phyloP scores from a whole-genome alignment of 2,888 invertebrate genomes.

The Mycalesis mineus region DNA sequence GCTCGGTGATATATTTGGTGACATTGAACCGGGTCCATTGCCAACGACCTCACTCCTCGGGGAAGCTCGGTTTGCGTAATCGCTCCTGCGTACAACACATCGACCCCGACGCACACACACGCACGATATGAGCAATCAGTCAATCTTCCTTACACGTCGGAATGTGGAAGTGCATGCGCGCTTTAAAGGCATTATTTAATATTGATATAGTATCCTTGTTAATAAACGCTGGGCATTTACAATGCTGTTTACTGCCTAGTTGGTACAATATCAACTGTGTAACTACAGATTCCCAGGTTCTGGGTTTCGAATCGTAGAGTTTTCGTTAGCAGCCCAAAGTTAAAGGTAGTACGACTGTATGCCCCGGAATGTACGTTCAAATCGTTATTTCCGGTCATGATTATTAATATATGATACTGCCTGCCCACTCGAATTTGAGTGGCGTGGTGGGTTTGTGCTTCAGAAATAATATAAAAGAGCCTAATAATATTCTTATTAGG shows the following conservation, averaged over 20 bases:
- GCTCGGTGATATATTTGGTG: conserved; percentile 76
- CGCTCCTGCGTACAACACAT: conserved; percentile 63
- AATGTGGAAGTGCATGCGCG: conserved; percentile 26
- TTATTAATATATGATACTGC: too few relatives aligned
- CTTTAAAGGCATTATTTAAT: conserved; percentile 15
- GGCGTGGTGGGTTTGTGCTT: too few relatives aligned
- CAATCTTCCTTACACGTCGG: conserved; percentile 26
- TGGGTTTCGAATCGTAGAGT: too few relatives aligned
- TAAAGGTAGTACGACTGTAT: too few relatives aligned
- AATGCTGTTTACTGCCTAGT: neutral
- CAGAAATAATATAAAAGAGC: too few relatives aligned
- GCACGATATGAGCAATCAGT: conserved; percentile 23
- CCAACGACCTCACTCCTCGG: conserved; percentile 77
- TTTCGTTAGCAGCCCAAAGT: too few relatives aligned
- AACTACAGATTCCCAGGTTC: too few relatives aligned
- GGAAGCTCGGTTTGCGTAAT: conserved; percentile 76
- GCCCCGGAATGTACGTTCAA: too few relatives aligned
- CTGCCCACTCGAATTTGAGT: too few relatives aligned
- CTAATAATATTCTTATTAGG: too few relatives aligned
- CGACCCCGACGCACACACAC: conserved; percentile 41
- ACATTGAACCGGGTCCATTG: conserved; percentile 78
- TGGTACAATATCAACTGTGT: too few relatives aligned
- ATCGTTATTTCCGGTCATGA: too few relatives aligned
- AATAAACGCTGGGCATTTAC: neutral
- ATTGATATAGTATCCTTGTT: conserved; percentile 19